Conservation (phyloP, 2,888 invertebrate genomes). For the Eupithecia tripunctaria region DNA sequence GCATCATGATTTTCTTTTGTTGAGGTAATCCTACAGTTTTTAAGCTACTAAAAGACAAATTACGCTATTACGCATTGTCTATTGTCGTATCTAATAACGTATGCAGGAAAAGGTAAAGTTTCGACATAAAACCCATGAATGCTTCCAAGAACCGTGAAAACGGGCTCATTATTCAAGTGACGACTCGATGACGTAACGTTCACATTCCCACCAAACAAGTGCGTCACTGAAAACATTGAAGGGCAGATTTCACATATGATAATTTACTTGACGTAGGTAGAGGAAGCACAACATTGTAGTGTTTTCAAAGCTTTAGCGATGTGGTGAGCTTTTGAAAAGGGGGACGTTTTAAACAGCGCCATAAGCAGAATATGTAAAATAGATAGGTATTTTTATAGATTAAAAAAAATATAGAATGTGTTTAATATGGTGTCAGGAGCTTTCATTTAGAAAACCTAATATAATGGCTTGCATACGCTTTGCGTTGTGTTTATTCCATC, state of each 20-base stretch:
- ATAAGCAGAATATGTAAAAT: not conserved
- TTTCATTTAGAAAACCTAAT: not conserved
- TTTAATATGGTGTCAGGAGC: not conserved
- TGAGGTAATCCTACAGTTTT: not conserved
- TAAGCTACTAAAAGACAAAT: not conserved
- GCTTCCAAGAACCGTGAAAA: slow-evolving; percentile 31
- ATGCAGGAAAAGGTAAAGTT: slow-evolving; percentile 23
- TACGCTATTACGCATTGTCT: not conserved
- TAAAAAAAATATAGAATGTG: not conserved
- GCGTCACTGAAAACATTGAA: slow-evolving; percentile 9
- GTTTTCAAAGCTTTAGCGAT: not conserved
- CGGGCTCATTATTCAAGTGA: slow-evolving; percentile 19
- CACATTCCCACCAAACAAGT: slow-evolving; percentile 12
- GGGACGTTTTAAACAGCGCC: not conserved
- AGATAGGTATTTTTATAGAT: no score
- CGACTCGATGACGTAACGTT: slow-evolving; percentile 19
- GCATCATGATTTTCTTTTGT: not conserved
- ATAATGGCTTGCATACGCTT: no score
- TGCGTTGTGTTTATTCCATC: not conserved
- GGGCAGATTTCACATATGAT: not conserved
- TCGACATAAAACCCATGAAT: slow-evolving; percentile 24
- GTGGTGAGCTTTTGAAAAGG: not conserved
- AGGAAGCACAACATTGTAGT: not conserved
- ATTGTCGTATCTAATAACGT: slow-evolving; percentile 22
- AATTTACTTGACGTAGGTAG: not conserved